Base-by-base conservation (phyloP, 2,888 invertebrate species). In the Stegophylla sp. region DNA sequence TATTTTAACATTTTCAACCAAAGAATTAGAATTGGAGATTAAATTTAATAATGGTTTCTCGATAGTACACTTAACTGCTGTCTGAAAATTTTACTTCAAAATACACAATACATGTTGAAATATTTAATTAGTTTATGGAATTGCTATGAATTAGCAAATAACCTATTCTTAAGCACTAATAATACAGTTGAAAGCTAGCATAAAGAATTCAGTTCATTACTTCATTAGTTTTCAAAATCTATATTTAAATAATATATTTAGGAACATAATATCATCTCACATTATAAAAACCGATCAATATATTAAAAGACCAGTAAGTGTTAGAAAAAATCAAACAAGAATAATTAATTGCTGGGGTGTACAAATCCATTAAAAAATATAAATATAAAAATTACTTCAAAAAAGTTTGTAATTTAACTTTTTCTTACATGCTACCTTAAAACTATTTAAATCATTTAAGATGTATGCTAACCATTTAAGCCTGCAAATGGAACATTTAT, bases 111-210 rank as follows among this genome's bases (percentile, higher is more conserved):
- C n/a, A n/a, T n/a, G n/a, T n/a, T n/a, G n/a, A n/a, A n/a, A n/a
- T n/a, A n/a, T n/a, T n/a, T n/a, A n/a, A n/a, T n/a, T 23, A 59
- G 59, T 59, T 59, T 23, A 59, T 59, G 59, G 23, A 59, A 59
- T 59, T 59, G 1, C 20, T 61, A 61, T 26, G 59, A 23, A 61
- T 61, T 15, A 26, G 59, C 59, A 3, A 26, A 5, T 61, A 23
- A 20, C 7, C 23, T 59, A 59, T 23, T 59, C 0, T 23, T 23
- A 59, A 59, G 23, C 23, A 23, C 59, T 61, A 4, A 61, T 26
- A 61, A 26, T 61, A 26, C 26, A 61, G 59, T 61, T 20, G 59
- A 23, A 12, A 26, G 59, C 23, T 61, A 10, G 59, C 59, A 61
- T 26, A 61, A 15, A 10, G 28, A n/a, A 12, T 51, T 51, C 51